Percentiles rank a stretch among this genome's conserved stretches.
These are phyloP conservation scores for Nicator chloris DNA, from an alignment of 2,113 vertebrate species.

Conservation along the genomic window DNA sequence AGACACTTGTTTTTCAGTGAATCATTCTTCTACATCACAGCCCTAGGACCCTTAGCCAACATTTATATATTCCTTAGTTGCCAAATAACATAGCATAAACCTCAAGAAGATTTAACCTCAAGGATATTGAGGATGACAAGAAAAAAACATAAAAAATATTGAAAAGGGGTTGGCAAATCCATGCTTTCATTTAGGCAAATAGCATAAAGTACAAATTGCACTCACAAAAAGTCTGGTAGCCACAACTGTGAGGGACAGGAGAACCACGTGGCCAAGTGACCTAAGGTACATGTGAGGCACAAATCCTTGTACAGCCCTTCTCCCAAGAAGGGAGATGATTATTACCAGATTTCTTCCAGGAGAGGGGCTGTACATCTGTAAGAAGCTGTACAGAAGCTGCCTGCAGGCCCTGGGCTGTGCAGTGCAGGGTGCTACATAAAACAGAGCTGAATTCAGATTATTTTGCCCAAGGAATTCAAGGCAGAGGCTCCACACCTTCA, in stretches of 20 bases:
- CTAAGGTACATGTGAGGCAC: not conserved
- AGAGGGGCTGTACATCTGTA: no score
- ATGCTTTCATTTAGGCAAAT: not conserved
- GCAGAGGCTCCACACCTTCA: not conserved
- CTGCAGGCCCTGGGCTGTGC: not conserved
- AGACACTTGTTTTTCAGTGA: not conserved
- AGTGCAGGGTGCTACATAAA: not conserved
- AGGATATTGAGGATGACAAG: not conserved
- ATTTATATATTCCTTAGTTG: not conserved
- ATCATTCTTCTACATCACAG: not conserved
- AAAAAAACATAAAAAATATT: not conserved
- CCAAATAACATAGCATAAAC: not conserved
- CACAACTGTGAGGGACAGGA: not conserved
- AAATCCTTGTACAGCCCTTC: not conserved
- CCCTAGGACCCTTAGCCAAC: not conserved
- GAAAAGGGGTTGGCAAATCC: not conserved
- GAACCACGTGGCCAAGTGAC: accelerated
- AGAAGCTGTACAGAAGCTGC: not conserved
- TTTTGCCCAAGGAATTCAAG: not conserved
- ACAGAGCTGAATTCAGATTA: not conserved
- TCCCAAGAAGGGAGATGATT: no score
- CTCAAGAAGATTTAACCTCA: not conserved
- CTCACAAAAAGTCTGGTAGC: not conserved
- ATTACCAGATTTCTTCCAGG: no score
- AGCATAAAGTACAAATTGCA: not conserved